Percentiles rank a stretch among this genome's conserved stretches.
These are phyloP conservation scores for Drosophila anceps DNA, from an alignment of 2,888 invertebrate species.

Conservation along the genomic window DNA sequence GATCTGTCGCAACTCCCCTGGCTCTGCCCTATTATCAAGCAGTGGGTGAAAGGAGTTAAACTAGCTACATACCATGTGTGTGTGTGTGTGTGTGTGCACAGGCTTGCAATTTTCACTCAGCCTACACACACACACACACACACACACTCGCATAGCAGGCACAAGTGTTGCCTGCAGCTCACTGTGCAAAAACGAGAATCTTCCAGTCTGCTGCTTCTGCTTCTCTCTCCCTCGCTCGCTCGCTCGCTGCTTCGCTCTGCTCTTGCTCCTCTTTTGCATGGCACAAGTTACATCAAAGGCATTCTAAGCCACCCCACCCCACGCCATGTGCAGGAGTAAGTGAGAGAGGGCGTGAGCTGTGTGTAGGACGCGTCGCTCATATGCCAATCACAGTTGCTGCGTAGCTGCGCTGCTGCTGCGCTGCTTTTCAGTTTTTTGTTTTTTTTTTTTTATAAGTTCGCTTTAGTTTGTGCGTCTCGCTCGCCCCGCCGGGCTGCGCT, in stretches of 20 bases:
- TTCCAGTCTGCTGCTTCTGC: constrained; percentile 40
- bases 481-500: constrained; percentile 2
- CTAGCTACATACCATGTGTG: constrained; percentile 50
- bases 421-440: constrained; percentile 11
- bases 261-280: constrained; percentile 13
- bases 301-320: constrained; percentile 29
- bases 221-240: constrained; percentile 3
- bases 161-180: constrained; percentile 36
- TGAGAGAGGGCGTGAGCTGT: constrained; percentile 2
- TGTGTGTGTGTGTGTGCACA: constrained; percentile 12
- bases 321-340: constrained; percentile 30
- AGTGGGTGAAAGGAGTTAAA: constrained; percentile 80
- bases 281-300: constrained; percentile 47
- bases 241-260: constrained; percentile 1
- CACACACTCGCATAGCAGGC: constrained; percentile 14
- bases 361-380: constrained; percentile 27
- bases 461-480: constrained; percentile 34
- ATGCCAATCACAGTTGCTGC: constrained; percentile 53
- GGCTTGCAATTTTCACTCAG: constrained; percentile 60
- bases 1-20: constrained; percentile 43
- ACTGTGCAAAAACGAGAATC: constrained; percentile 44
- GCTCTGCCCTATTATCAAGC: constrained; percentile 30
- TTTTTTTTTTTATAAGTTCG: constrained; percentile 39
- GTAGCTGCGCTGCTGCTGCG: constrained; percentile 27
- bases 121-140: constrained; percentile 6